Evolutionary conservation across 2,113 vertebrate species (phyloP).

Genomic region (Chloropsis cyanopogon): DNA sequence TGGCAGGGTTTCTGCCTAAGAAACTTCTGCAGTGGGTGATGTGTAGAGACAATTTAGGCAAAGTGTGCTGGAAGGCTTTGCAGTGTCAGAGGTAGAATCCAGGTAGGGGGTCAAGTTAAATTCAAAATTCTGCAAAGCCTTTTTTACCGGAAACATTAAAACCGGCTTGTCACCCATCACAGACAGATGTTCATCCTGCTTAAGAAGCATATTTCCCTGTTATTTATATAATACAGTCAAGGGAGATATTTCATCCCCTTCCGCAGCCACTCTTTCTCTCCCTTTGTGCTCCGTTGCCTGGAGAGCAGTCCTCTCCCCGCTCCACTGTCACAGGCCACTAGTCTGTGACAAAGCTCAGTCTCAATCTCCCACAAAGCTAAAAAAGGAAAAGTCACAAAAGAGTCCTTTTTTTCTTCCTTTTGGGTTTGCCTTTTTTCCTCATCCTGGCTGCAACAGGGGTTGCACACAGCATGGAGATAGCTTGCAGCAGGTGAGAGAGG

Average conservation of each 20-base stretch:
- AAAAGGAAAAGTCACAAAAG: constrained; percentile 59
- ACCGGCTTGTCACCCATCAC: neutral
- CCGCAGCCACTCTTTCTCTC: neutral
- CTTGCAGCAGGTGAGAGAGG: neutral
- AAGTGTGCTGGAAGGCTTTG: neutral
- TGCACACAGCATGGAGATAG: neutral
- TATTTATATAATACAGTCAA: neutral
- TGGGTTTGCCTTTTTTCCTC: constrained; percentile 12
- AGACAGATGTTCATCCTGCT: neutral
- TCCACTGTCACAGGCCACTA: constrained; percentile 57
- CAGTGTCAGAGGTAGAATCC: neutral
- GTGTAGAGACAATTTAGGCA: neutral
- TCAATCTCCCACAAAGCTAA: constrained; percentile 49
- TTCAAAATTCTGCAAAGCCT: neutral
- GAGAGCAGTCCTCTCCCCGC: constrained; percentile 28
- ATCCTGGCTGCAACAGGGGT: neutral
- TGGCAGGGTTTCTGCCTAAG: neutral
- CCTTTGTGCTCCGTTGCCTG: constrained; percentile 41
- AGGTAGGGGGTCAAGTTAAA: neutral
- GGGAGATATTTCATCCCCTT: neutral
- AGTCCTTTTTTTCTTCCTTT: neutral
- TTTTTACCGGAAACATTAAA: neutral
- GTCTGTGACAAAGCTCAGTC: constrained; percentile 57
- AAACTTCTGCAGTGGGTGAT: neutral
- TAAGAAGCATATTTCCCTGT: neutral